A percentile compares a stretch with the other conserved stretches of the same genome.
These are phyloP conservation scores for Apis laboriosa DNA, from an alignment of 1,140 invertebrate species.

Conservation along the genomic window DNA sequence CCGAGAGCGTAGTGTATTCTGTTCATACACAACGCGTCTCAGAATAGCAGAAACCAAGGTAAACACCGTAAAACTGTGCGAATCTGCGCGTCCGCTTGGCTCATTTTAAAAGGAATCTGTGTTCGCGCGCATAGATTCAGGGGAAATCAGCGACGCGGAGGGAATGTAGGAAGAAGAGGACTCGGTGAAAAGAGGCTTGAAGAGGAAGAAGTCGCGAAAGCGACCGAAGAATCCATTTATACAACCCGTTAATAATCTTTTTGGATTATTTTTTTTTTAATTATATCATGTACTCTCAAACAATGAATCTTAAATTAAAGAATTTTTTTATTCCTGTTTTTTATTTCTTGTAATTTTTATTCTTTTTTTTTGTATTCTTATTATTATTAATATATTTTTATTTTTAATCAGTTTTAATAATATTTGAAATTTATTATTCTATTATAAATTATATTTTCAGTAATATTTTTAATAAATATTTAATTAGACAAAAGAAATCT, in stretches of 20 bases:
- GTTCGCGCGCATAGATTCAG: neutral
- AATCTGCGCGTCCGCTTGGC: constrained; percentile 33
- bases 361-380: too few species aligned
- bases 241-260: constrained; percentile 39
- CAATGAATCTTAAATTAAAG: too few species aligned
- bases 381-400: too few species aligned
- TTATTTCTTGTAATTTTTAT: neutral
- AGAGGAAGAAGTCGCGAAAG: constrained; percentile 50
- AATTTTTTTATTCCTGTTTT: too few species aligned
- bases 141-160: constrained; percentile 35
- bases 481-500: too few species aligned
- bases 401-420: too few species aligned
- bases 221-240: constrained; percentile 24
- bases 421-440: too few species aligned
- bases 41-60: constrained; percentile 49
- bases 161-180: constrained; percentile 50
- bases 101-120: constrained; percentile 59
- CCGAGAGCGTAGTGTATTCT: constrained; percentile 18
- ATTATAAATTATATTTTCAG: too few species aligned
- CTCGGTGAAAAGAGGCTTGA: constrained; percentile 15
- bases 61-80: constrained; percentile 61
- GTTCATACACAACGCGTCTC: constrained; percentile 41
- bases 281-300: too few species aligned
- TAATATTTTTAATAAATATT: too few species aligned
- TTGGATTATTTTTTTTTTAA: neutral